Percentiles rank a stretch among this genome's conserved stretches.
Conservation (phyloP, 2,888 invertebrate species). For the Drosophila mercatorum region DNA sequence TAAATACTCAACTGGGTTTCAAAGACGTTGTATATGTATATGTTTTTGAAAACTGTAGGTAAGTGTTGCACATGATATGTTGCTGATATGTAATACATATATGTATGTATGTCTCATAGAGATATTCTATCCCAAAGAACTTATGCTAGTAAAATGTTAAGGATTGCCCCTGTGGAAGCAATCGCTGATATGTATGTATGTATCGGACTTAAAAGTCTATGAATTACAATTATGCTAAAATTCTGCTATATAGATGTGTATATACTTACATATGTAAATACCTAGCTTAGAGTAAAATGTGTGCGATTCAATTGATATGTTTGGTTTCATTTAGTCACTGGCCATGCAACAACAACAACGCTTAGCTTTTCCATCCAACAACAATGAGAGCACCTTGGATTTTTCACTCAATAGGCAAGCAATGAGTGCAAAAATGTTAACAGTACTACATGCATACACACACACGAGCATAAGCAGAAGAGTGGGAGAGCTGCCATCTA, state of each 20-base stretch:
- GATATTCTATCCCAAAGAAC: neutral
- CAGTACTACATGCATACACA: neutral
- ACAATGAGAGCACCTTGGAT: too few species aligned
- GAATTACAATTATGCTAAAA: slow-evolving; percentile 35
- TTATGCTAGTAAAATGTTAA: slow-evolving; percentile 13
- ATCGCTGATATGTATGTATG: slow-evolving; percentile 64
- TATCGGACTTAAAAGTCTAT: slow-evolving; percentile 13
- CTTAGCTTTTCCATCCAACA: neutral
- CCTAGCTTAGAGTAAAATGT: slow-evolving; percentile 14
- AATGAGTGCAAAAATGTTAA: neutral
- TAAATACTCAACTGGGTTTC: slow-evolving; percentile 30
- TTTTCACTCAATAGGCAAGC: neutral
- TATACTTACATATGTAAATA: slow-evolving; percentile 17
- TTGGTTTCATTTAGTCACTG: slow-evolving; percentile 28
- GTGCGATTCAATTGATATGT: slow-evolving; percentile 42
- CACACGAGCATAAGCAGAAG: neutral
- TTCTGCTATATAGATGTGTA: slow-evolving; percentile 22
- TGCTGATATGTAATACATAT: slow-evolving; percentile 38
- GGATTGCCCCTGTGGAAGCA: slow-evolving; percentile 32
- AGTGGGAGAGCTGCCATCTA: neutral
- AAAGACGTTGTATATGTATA: slow-evolving; percentile 14
- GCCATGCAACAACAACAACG: slow-evolving; percentile 3
- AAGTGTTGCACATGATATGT: slow-evolving; percentile 48
- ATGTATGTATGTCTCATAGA: neutral
- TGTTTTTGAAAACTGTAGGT: slow-evolving; percentile 19